Base-by-base conservation (phyloP, 2,797 vertebrate species). In the Protosalanx chinensis region DNA sequence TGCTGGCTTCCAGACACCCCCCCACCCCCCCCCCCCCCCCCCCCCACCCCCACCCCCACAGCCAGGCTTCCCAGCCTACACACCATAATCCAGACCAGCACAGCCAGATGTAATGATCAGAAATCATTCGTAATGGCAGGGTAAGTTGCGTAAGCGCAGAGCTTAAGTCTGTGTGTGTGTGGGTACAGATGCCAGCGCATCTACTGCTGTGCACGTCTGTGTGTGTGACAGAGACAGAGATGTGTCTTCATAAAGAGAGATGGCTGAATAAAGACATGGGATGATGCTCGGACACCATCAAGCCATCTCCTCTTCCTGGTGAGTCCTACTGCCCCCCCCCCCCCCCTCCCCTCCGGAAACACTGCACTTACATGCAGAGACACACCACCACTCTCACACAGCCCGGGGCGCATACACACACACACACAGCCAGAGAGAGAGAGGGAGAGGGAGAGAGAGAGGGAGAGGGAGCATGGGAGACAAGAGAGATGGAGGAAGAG, bases 91-190 rank as follows among this genome's bases (percentile, higher is more conserved):
- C 85, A 74, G 67, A 73, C 64, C 75, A 75, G 16, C 76, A 75
- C 67, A 77, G 81, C 67, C 29, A 78, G 72, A 69, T 56, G 83
- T 82, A 81, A 78, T 76, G 76, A 86, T 86, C 79, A 83, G 72
- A 85, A 81, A 90, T 90, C 78, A 90, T 88, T 85, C 82, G 79
- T 90, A 89, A 90, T 86, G 86, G 88, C 84, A 85, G 83, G 86
- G 82, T 84, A 73, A 86, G 85, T 92, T 92, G 87, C 87, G 87
- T 91, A 90, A 92, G 78, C 73, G 65, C 79, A 72, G 74, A 83
- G 88, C 86, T 90, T 86, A 87, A 76, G 78, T 81, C 79, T n/a
- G n/a, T 82, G 81, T 76, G 77, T 77, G 76, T 64, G 66, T 73
- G 79, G 82, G 77, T 84, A 83, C 84, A 88, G 87, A 87, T 83